Base-by-base conservation (phyloP, 2,797 vertebrate species). In the Dromococcyx pavoninus region DNA sequence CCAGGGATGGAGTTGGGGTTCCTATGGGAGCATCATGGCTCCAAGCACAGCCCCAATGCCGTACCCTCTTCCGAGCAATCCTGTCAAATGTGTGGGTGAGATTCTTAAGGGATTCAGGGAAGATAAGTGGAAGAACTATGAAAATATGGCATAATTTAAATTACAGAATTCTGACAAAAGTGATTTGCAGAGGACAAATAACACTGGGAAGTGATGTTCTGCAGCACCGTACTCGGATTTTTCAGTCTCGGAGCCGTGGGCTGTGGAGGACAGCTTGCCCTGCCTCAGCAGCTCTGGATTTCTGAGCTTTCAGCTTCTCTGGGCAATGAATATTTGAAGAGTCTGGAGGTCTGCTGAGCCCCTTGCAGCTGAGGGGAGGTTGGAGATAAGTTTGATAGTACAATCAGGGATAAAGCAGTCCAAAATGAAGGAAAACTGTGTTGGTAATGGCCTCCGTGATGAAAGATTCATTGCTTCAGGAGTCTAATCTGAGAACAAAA, bases 61-160 rank as follows among this genome's bases (percentile, higher is more conserved):
- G 2, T 3, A 11, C 51, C n/a, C n/a, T 51, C 27, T 19, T 58
- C 51, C 2, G 57, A 27, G 48, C 11, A 30, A 35, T 30, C 61
- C 56, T 23, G 1, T n/a, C 37, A 5, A n/a, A 32, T 0, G 7
- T 21, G 0, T 2, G 62, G 41, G 23, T 23, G 39, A 43, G 41
- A 37, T 58, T 44, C 44, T 3, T 5, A 7, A 35, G 64, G 43
- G 41, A 4, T 32, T n/a, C 1, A 0, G 56, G 64, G 91, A 41
- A 86, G 94, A 48, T 62, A 73, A 89, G 86, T 65, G 87, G 86
- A 80, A 94, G 93, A 60, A 37, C 22, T 18, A 13, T 95, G 94
- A 86, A 96, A 95, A 93, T 88, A 89, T 18, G 66, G 72, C 43
- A 3, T 21, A 57, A 71, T 92, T 95, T 89, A 93, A 95, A 81